Percentiles rank a stretch among this genome's conserved stretches.
These are phyloP conservation scores for Burhinus bistriatus DNA, from an alignment of 2,113 vertebrate species.

Conservation along the genomic window DNA sequence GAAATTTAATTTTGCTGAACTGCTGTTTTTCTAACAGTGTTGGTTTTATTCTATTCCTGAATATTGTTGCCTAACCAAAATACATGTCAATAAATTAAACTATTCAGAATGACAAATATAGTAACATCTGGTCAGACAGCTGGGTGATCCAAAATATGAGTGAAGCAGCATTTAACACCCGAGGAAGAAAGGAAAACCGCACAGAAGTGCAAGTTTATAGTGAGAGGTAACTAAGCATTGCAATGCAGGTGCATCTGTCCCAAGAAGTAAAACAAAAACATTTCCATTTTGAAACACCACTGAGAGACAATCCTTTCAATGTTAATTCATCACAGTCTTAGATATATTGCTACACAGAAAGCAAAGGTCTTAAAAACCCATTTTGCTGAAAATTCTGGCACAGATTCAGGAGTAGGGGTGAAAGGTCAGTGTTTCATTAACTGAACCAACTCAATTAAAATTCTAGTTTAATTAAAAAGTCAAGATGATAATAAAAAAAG, in stretches of 20 bases:
- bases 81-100: not conserved
- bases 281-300: not conserved
- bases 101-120: not conserved
- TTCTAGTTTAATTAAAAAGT: conserved; percentile 60
- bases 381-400: not conserved
- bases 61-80: not conserved
- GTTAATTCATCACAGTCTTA: not conserved
- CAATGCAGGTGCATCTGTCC: not conserved
- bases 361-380: not conserved
- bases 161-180: not conserved
- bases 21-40: not conserved
- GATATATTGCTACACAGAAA: too few relatives aligned
- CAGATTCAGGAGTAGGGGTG: not conserved
- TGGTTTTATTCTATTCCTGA: not conserved
- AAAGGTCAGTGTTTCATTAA: conserved; percentile 51
- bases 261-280: not conserved
- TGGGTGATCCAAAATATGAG: not conserved
- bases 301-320: not conserved
- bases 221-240: not conserved
- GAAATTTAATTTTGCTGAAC: not conserved
- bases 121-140: not conserved
- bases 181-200: not conserved
- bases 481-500: conserved; percentile 63
- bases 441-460: conserved; percentile 50
- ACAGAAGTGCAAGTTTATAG: not conserved